Conservation (phyloP, 1,140 invertebrate genomes). For the Dufourea novaeangliae region DNA sequence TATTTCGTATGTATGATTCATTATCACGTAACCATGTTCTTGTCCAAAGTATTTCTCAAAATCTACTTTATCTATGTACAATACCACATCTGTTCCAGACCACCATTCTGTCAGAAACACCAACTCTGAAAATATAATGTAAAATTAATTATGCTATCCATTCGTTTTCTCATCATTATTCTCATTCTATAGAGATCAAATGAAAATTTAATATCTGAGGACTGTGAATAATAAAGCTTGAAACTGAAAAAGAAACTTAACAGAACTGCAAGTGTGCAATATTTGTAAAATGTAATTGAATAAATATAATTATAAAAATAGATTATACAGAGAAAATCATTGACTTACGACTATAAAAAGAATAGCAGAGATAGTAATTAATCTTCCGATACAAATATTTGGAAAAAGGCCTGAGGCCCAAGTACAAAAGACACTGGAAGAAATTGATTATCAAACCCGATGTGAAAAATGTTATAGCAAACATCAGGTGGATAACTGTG, state of each 20-base stretch:
- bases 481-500: constrained; percentile 87
- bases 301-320: constrained; percentile 19
- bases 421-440: constrained; percentile 89
- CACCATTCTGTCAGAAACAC: constrained; percentile 97
- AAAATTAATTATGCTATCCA: background rate
- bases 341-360: constrained; percentile 95
- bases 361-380: constrained; percentile 95
- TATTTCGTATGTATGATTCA: constrained; percentile 98
- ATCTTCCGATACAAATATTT: constrained; percentile 92
- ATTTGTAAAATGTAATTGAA: constrained; percentile 22
- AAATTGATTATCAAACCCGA: constrained; percentile 94
- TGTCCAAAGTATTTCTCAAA: constrained; percentile 91
- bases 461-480: constrained; percentile 94
- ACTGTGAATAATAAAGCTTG: background rate
- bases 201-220: background rate
- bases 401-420: constrained; percentile 88
- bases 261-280: background rate
- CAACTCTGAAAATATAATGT: constrained; percentile 86
- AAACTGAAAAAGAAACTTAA: background rate
- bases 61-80: constrained; percentile 91
- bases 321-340: constrained; percentile 23
- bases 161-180: background rate
- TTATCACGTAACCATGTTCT: constrained; percentile 94
- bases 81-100: constrained; percentile 87
- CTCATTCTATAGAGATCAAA: background rate